These are phyloP conservation scores for Ciconia boyciana DNA, from an alignment of 2,113 vertebrate species.

Conservation along the genomic window DNA sequence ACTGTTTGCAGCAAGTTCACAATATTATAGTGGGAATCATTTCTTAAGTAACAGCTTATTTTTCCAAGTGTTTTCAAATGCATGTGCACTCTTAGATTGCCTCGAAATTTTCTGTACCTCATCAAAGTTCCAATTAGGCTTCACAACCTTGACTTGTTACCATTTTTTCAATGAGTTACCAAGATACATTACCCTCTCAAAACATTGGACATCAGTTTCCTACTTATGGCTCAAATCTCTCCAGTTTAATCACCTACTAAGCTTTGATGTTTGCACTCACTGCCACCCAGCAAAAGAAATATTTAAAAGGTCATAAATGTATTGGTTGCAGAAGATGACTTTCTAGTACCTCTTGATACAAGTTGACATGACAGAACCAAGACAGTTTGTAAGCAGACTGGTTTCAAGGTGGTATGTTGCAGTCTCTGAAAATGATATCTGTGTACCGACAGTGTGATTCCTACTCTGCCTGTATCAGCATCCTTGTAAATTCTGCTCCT, in stretches of 20 bases:
- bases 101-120: neutral
- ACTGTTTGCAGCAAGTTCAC: neutral
- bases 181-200: neutral
- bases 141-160: neutral
- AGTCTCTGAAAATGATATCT: neutral
- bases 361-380: neutral
- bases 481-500: neutral
- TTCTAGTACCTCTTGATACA: neutral
- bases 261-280: neutral
- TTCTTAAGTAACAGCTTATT: neutral
- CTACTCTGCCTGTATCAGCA: neutral
- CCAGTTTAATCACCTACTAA: neutral
- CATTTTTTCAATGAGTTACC: neutral
- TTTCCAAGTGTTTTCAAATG: neutral
- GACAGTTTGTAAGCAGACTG: neutral
- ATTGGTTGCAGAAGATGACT: neutral
- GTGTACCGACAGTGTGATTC: neutral
- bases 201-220: neutral
- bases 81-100: neutral
- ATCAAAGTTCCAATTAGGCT: neutral
- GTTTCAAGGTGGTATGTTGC: neutral
- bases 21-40: neutral
- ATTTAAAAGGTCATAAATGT: neutral
- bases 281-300: neutral
- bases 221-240: neutral